Evolutionary conservation across 1,140 invertebrate genomes (phyloP).

Genomic region (Drosophila subpulchrella): DNA sequence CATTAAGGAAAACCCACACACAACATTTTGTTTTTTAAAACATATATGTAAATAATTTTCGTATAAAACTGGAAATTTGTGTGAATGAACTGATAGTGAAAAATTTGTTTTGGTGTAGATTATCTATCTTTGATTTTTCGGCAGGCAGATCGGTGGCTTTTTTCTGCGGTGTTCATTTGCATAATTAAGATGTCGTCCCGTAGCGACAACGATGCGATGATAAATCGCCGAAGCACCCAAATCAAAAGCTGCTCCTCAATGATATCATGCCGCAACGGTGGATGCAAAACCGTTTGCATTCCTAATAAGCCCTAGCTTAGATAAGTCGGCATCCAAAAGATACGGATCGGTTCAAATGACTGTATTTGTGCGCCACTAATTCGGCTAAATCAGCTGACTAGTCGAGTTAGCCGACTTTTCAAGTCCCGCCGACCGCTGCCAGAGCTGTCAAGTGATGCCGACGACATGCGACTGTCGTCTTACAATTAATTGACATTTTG

Average conservation of each 20-base stretch:
- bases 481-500: slow-evolving; percentile 81
- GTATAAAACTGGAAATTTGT: no score
- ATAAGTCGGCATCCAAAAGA: slow-evolving; percentile 15
- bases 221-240: slow-evolving; percentile 60
- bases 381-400: neutral
- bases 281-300: slow-evolving; percentile 33
- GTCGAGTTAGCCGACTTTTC: slow-evolving; percentile 3
- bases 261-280: slow-evolving; percentile 24
- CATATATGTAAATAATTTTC: no score
- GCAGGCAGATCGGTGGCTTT: slow-evolving; percentile 22
- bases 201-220: slow-evolving; percentile 66
- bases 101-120: no score
- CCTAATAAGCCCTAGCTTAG: slow-evolving; percentile 51
- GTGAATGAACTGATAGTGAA: no score
- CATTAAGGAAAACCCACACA: no score
- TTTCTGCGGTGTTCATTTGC: slow-evolving; percentile 60
- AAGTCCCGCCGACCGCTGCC: slow-evolving; percentile 28
- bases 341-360: slow-evolving; percentile 20
- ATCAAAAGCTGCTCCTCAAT: slow-evolving; percentile 26
- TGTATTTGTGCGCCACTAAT: slow-evolving; percentile 6
- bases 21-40: no score
- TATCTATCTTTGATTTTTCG: neutral
- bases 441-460: slow-evolving; percentile 41
- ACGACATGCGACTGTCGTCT: slow-evolving; percentile 73
- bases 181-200: slow-evolving; percentile 72